These are phyloP conservation scores for Harpagus bidentatus DNA, from an alignment of 2,113 vertebrate species.

Conservation along the genomic window DNA sequence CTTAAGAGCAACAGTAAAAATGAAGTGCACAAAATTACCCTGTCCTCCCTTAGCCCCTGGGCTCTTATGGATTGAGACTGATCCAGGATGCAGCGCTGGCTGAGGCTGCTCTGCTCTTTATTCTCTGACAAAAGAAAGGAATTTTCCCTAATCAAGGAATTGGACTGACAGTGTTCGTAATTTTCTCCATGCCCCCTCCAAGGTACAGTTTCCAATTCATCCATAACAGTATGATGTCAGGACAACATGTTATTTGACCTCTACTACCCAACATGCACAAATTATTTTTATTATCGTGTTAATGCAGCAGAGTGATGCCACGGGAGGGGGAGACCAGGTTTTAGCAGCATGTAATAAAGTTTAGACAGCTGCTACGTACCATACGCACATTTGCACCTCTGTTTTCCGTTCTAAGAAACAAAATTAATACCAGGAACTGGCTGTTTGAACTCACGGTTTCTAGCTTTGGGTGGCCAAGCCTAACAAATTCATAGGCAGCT, in stretches of 20 bases:
- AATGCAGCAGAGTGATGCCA: neutral
- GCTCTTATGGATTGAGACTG: neutral
- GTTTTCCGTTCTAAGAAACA: neutral
- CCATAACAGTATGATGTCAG: neutral
- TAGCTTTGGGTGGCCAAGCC: neutral
- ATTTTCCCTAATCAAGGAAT: neutral
- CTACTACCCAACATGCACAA: neutral
- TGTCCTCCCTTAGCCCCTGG: neutral
- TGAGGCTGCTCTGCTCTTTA: neutral
- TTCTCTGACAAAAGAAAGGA: neutral
- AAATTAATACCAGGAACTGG: neutral
- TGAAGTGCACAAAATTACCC: neutral
- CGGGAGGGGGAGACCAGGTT: neutral
- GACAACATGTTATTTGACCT: neutral
- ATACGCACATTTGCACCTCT: neutral
- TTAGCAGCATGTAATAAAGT: neutral
- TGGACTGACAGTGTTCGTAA: neutral
- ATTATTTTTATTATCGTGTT: neutral
- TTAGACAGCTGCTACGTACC: neutral
- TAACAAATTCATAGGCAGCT: neutral
- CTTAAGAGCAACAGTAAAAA: neutral
- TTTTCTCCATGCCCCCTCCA: neutral
- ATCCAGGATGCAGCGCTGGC: neutral
- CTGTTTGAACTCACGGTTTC: neutral
- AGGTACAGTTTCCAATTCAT: neutral